Evolutionary conservation across 2,888 invertebrate species (phyloP), one percentile per base, ranked within the genome.

Genomic region (Drosophila nr. perissopoda): DNA sequence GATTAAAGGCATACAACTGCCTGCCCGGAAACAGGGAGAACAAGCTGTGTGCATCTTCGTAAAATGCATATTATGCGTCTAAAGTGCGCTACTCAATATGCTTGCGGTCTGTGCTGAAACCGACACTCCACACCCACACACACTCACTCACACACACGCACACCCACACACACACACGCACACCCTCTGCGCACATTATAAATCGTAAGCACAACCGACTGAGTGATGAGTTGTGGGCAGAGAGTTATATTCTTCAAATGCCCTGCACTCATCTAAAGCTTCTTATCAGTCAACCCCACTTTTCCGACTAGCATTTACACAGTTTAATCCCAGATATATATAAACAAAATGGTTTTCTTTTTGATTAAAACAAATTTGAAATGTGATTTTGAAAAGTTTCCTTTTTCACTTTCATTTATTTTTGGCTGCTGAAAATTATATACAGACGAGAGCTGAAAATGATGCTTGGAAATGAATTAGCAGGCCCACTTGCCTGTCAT

Each of bases 1-100:
- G 84, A 83, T 81, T 81, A 83, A 81, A 71, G 56, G 71, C 62
- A 70, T 57, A 60, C 60, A 58, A 60, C 71, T 36, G 61, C 60
- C 54, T 46, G 63, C 57, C 56, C 59, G 29, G 31, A 68, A 73
- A 52, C 52, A 21, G 31, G 21, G 21, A 27, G 18, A 46, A 67
- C 38, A 76, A 40, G 51, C 31, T 40, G 65, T 67, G 70, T 81
- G 69, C 68, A 71, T 62, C 68, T 72, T 77, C 65, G 36, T 58
- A 63, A 49, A 63, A 51, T 54, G 73, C 79, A 74, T 54, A 71
- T 68, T 71, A 77, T 80, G 87, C 71, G 57, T 49, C 52, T 40
- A 21, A 57, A 78, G 85, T 67, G 67, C 58, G 59, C 70, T 70
- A 73, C 76, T 83, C 81, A 80, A 74, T 71, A 64, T 66, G 21